phyloP scores from a whole-genome alignment of 2,888 invertebrate genomes.

The Caenorhabditis sp. region DNA sequence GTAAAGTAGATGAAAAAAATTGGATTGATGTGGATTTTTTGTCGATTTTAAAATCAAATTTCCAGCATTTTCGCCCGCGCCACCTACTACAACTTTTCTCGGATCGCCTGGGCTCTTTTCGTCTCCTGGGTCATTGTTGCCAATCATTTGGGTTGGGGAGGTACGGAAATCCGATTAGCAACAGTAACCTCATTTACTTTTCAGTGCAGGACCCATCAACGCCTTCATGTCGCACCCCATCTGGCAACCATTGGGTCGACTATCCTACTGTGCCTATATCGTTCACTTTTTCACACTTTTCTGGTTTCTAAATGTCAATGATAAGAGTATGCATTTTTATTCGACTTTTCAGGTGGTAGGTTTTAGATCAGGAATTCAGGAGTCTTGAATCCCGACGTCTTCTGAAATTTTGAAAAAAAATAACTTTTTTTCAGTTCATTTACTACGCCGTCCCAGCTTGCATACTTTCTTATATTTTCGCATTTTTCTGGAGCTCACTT shows the following conservation, averaged over 20 bases:
- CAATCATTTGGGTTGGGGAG: conserved; percentile 84
- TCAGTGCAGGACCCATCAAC: conserved; percentile 35
- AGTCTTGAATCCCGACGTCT: too few species aligned
- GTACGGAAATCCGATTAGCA: conserved; percentile 72
- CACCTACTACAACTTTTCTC: conserved; percentile 69
- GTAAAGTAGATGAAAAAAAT: not conserved
- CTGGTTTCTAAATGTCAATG: conserved; percentile 50
- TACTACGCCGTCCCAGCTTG: conserved; percentile 41
- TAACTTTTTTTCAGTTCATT: conserved; percentile 46
- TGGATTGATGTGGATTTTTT: not conserved
- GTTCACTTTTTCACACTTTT: conserved; percentile 67
- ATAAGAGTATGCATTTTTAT: conserved; percentile 40
- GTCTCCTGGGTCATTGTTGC: conserved; percentile 84
- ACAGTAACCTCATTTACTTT: not conserved
- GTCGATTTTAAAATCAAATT: not conserved
- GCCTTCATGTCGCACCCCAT: conserved; percentile 89
- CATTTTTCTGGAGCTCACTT: conserved; percentile 69
- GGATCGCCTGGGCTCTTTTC: conserved; percentile 84
- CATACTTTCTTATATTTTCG: conserved; percentile 54
- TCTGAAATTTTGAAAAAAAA: too few species aligned
- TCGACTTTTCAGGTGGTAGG: conserved; percentile 57
- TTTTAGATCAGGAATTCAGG: not conserved
- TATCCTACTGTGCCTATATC: conserved; percentile 95
- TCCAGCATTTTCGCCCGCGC: conserved; percentile 53
- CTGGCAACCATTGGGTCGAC: conserved; percentile 91